Conservation (phyloP, 2,113 vertebrate species). For the Cheirogaleus medius region DNA sequence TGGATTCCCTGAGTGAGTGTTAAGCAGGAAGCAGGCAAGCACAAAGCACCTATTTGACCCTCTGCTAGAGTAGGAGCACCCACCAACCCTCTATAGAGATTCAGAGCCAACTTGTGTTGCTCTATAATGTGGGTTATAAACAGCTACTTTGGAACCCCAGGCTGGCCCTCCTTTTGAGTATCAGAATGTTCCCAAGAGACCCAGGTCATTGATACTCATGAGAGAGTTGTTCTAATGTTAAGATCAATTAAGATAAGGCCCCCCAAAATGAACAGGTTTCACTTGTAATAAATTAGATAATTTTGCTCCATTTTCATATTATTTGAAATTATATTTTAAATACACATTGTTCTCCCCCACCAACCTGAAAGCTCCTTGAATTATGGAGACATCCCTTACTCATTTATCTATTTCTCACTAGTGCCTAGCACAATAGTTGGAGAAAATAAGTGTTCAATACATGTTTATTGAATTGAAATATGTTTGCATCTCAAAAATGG, state of each 20-base stretch:
- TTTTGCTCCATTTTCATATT: neutral
- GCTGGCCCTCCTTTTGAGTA: neutral
- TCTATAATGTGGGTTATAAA: neutral
- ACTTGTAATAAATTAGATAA: neutral
- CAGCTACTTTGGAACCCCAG: neutral
- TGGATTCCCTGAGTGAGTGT: neutral
- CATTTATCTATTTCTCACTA: neutral
- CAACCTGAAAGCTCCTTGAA: neutral
- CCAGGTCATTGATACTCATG: neutral
- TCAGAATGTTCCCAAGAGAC: neutral
- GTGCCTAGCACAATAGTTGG: neutral
- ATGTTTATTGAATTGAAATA: constrained; percentile 2
- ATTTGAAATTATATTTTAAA: constrained; percentile 39
- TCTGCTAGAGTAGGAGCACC: neutral
- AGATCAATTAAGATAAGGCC: neutral
- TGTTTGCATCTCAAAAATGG: neutral
- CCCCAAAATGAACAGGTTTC: neutral
- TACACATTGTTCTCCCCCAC: neutral
- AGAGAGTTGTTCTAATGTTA: neutral
- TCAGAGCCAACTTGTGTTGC: neutral
- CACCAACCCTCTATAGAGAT: neutral
- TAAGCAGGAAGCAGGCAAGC: neutral
- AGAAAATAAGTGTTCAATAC: neutral
- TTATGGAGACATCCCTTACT: neutral
- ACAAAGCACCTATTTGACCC: neutral